Evolutionary conservation across 1,140 invertebrate genomes (phyloP).

Genomic region (Drosophila neocordata): DNA sequence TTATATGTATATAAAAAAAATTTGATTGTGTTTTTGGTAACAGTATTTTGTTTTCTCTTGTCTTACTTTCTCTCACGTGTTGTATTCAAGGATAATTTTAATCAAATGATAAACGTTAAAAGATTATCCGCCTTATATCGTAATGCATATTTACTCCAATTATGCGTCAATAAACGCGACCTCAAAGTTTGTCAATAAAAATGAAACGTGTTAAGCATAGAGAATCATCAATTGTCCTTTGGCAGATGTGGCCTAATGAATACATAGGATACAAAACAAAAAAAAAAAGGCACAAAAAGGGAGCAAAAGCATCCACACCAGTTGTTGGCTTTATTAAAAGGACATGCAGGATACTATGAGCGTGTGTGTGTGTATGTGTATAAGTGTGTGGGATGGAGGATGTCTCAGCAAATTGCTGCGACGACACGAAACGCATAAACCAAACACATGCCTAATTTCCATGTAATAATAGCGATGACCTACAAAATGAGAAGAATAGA

Average conservation of each 20-base stretch:
- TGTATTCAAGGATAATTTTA: background rate
- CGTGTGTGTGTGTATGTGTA: background rate
- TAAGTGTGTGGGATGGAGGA: constrained; percentile 7
- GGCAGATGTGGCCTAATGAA: constrained; percentile 7
- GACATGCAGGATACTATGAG: background rate
- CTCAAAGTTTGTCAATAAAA: constrained; percentile 60
- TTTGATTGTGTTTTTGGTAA: too few species aligned
- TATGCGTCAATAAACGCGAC: constrained; percentile 62
- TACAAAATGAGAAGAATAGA: background rate
- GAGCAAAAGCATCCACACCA: background rate
- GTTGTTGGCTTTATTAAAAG: constrained; percentile 10
- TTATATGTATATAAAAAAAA: too few species aligned
- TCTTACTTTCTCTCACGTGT: constrained; percentile 15
- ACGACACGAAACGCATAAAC: constrained; percentile 34
- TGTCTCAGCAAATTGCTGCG: constrained; percentile 19
- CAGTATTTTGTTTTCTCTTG: too few species aligned
- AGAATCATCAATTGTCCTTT: constrained; percentile 38
- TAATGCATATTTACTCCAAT: constrained; percentile 58
- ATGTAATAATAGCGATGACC: constrained; percentile 35
- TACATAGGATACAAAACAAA: background rate
- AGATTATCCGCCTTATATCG: constrained; percentile 60
- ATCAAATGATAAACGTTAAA: constrained; percentile 56
- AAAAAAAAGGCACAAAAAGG: constrained; percentile 22
- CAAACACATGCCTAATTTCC: constrained; percentile 45
- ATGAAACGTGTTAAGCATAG: constrained; percentile 57